These are phyloP conservation scores for Melangyna quadrimaculata DNA, from an alignment of 2,888 invertebrate species.

Conservation along the genomic window DNA sequence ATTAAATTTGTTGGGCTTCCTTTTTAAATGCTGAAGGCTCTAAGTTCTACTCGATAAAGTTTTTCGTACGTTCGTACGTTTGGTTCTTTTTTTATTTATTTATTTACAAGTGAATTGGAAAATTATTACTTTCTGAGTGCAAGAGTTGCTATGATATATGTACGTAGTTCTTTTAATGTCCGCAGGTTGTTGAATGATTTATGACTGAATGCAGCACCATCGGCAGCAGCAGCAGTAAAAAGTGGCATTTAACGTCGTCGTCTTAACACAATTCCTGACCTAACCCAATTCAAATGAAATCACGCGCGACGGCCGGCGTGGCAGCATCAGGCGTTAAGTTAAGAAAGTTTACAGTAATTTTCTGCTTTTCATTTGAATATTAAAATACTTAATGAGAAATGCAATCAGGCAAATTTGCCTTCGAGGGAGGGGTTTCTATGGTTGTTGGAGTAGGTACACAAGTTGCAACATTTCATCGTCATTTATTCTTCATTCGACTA, in stretches of 20 bases:
- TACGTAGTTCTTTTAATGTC: slow-evolving; percentile 21
- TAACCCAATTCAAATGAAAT: slow-evolving; percentile 18
- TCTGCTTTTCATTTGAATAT: slow-evolving; percentile 18
- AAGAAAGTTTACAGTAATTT: background rate
- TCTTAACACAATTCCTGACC: background rate
- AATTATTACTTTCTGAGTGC: slow-evolving; percentile 31
- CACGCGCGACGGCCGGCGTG: too few relatives aligned
- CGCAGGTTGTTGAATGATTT: slow-evolving; percentile 40
- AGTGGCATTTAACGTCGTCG: background rate
- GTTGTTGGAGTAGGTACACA: background rate
- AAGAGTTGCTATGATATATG: slow-evolving; percentile 5
- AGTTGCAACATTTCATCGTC: background rate
- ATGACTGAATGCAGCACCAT: slow-evolving; percentile 13
- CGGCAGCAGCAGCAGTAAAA: background rate
- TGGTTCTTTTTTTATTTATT: slow-evolving; percentile 49
- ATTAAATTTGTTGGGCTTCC: slow-evolving; percentile 40
- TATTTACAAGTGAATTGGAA: slow-evolving; percentile 58
- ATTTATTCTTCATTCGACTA: background rate
- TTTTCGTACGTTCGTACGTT: background rate
- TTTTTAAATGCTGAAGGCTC: slow-evolving; percentile 33
- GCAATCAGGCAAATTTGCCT: slow-evolving; percentile 10
- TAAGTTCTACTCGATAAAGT: background rate
- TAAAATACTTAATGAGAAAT: slow-evolving; percentile 19
- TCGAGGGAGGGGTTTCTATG: background rate
- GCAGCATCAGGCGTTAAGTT: background rate